phyloP scores from a whole-genome alignment of 1,140 invertebrate species.

The Tetramorium alpestre region DNA sequence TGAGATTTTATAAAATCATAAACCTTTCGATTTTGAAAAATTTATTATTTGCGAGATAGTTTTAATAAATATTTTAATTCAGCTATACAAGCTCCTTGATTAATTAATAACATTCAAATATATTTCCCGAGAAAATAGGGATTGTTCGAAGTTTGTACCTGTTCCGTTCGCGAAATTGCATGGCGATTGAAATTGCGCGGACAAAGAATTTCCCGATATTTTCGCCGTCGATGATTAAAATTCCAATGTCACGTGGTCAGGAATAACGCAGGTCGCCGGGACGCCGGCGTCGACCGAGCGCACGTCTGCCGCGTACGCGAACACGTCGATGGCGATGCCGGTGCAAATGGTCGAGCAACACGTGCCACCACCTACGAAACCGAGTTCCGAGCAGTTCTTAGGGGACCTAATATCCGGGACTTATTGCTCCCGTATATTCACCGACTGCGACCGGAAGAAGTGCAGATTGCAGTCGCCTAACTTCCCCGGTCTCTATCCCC shows the following conservation, averaged over 20 bases:
- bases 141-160: background rate
- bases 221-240: conserved; percentile 51
- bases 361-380: conserved; percentile 74
- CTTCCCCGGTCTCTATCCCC: conserved; percentile 95
- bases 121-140: background rate
- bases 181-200: conserved; percentile 29
- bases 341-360: conserved; percentile 79
- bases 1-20: background rate
- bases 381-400: conserved; percentile 88
- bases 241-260: conserved; percentile 67
- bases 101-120: conserved; percentile 3
- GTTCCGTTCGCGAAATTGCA: conserved; percentile 7
- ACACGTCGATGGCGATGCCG: conserved; percentile 80
- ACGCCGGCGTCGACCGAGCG: conserved; percentile 47
- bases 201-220: conserved; percentile 42
- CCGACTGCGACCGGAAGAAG: conserved; percentile 94
- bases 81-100: background rate
- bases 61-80: background rate
- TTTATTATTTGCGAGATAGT: background rate
- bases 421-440: conserved; percentile 95
- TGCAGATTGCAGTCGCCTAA: conserved; percentile 96
- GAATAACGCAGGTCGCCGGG: conserved; percentile 75
- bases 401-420: conserved; percentile 95
- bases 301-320: conserved; percentile 73
- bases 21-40: background rate